Evolutionary conservation across 2,888 invertebrate species (phyloP).

Genomic region (Perithous albicinctus): DNA sequence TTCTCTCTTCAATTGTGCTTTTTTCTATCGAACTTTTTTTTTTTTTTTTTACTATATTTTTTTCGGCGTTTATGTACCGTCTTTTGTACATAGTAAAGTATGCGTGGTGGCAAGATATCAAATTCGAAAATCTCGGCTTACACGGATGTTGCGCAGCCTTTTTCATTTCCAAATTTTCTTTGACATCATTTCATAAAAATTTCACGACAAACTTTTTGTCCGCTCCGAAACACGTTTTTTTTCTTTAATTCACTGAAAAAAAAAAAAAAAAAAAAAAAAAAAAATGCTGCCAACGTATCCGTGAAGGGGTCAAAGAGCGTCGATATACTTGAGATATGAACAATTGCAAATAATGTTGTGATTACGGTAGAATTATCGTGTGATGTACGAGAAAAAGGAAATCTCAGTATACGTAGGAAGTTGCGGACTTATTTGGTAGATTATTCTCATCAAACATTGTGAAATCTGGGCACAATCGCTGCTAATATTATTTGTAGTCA

Average conservation of each 20-base stretch:
- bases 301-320: neutral
- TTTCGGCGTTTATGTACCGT: constrained; percentile 58
- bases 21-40: constrained; percentile 36
- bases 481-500: neutral
- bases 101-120: constrained; percentile 2
- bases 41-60: constrained; percentile 31
- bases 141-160: neutral
- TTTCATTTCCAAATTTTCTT: neutral
- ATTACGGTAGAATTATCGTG: neutral
- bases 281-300: neutral
- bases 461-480: constrained; percentile 2
- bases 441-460: neutral
- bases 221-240: neutral
- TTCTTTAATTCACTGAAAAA: too few relatives aligned
- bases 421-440: neutral
- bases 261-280: too few relatives aligned
- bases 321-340: neutral
- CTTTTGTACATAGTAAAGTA: constrained; percentile 33
- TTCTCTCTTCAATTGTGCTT: constrained; percentile 11
- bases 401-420: neutral
- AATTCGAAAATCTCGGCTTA: neutral
- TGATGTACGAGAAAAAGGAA: neutral
- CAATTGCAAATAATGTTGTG: neutral
- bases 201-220: neutral
- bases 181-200: neutral